Evolutionary conservation across 2,113 vertebrate species (phyloP).

Genomic region (Ceyx melanurus): DNA sequence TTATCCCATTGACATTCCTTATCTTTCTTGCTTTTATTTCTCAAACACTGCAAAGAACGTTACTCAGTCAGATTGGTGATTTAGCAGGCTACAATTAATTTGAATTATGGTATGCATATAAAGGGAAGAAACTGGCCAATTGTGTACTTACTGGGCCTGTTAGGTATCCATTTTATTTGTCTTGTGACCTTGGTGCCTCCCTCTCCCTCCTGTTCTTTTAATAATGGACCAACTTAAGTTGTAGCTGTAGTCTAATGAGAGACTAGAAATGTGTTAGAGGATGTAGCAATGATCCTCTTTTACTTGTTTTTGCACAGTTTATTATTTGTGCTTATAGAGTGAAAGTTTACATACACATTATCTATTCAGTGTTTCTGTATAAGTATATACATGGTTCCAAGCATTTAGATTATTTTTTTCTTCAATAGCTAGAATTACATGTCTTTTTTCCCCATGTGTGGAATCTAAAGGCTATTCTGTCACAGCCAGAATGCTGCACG

Average conservation of each 20-base stretch:
- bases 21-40: background rate
- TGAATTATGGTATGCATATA: background rate
- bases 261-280: background rate
- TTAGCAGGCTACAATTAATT: constrained; percentile 29
- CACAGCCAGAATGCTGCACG: background rate
- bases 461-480: background rate
- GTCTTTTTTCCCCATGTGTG: background rate
- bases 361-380: background rate
- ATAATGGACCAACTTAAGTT: background rate
- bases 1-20: background rate
- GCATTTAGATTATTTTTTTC: background rate
- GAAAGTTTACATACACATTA: background rate
- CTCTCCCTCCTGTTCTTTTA: background rate
- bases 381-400: background rate
- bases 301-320: background rate
- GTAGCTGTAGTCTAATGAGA: background rate
- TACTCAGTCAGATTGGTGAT: constrained; percentile 28
- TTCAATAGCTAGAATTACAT: background rate
- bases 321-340: background rate
- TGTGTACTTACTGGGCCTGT: background rate
- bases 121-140: background rate
- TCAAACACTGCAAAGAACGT: background rate
- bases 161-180: background rate
- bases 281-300: background rate
- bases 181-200: background rate